These are phyloP conservation scores for Thunnus thynnus DNA, from an alignment of 2,113 vertebrate species.

Conservation along the genomic window DNA sequence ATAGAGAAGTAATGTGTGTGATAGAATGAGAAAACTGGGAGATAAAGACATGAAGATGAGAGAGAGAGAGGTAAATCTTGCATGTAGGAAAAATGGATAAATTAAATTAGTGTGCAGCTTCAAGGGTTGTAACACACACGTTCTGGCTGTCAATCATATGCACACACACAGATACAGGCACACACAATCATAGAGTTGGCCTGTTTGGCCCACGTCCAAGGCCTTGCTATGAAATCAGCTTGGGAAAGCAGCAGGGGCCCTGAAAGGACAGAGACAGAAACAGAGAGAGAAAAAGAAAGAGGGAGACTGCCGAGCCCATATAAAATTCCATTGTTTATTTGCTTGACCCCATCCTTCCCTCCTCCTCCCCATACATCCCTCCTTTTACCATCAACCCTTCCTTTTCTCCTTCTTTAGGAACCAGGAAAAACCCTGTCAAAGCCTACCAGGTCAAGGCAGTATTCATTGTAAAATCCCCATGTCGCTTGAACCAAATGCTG, in stretches of 20 bases:
- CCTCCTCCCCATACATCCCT: constrained; percentile 59
- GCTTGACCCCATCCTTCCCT: constrained; percentile 56
- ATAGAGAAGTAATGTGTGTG: not conserved
- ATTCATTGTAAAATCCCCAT: constrained; percentile 53
- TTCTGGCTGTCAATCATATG: constrained; percentile 21
- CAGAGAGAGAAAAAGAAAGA: constrained; percentile 46
- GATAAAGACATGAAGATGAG: not conserved
- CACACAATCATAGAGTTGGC: constrained; percentile 50
- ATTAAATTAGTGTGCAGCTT: not conserved
- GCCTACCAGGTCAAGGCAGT: constrained; percentile 42
- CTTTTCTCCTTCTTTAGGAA: constrained; percentile 44
- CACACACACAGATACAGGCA: constrained; percentile 35
- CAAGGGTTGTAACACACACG: constrained; percentile 24
- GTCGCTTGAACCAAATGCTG: constrained; percentile 40
- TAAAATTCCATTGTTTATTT: constrained; percentile 83
- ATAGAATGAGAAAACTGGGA: not conserved
- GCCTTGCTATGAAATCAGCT: constrained; percentile 77
- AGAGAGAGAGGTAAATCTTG: constrained; percentile 6
- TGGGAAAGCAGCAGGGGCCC: constrained; percentile 78
- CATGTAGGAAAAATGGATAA: not conserved
- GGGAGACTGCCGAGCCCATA: constrained; percentile 65
- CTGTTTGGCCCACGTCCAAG: constrained; percentile 71
- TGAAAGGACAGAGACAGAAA: constrained; percentile 71
- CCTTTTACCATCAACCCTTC: constrained; percentile 61
- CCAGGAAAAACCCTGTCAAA: constrained; percentile 38